A percentile compares a stretch with the other conserved stretches of the same genome.
Conservation (phyloP, 2,113 vertebrate genomes). For the Vicugna pacos region DNA sequence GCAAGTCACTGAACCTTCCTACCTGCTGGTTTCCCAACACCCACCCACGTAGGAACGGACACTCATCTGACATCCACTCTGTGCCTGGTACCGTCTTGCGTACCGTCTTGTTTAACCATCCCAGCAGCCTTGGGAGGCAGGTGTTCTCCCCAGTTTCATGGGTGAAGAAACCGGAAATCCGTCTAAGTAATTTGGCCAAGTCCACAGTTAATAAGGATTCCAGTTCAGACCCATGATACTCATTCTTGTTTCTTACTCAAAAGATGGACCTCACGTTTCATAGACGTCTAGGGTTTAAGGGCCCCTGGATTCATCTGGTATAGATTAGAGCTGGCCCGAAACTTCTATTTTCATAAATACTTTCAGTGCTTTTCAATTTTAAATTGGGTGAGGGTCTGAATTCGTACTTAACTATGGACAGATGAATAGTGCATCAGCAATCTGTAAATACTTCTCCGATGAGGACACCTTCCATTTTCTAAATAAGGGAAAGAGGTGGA, state of each 20-base stretch:
- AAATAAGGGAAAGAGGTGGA: constrained; percentile 34
- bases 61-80: neutral
- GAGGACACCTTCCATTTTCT: constrained; percentile 55
- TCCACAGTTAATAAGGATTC: neutral
- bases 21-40: neutral
- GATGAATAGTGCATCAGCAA: neutral
- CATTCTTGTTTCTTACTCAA: neutral
- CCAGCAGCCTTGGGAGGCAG: neutral
- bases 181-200: neutral
- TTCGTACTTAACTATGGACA: neutral
- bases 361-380: constrained; percentile 50
- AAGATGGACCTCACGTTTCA: neutral
- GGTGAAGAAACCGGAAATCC: neutral
- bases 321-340: constrained; percentile 8
- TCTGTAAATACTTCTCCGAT: constrained; percentile 49
- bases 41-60: neutral
- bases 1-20: neutral
- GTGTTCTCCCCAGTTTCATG: neutral
- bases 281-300: neutral
- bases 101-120: neutral
- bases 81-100: neutral
- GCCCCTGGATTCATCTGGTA: neutral
- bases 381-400: neutral
- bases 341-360: neutral
- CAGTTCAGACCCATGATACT: neutral